Evolutionary conservation across 2,888 invertebrate species (phyloP).

Genomic region (Strigamia transsilvanica): DNA sequence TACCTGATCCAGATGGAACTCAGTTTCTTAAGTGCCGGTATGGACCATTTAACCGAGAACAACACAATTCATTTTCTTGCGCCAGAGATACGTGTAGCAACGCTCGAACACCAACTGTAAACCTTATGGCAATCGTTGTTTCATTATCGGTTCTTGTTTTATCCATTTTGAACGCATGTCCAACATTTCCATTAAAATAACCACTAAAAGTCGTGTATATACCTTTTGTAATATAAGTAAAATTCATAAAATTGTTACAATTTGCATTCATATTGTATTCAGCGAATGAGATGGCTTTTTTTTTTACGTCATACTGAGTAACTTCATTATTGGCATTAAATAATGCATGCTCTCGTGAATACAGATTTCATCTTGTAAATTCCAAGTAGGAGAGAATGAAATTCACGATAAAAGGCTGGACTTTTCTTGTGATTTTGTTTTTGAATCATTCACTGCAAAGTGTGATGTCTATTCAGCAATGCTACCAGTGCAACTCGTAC

Average conservation of each 20-base stretch:
- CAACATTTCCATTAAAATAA: neutral
- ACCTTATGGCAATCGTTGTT: neutral
- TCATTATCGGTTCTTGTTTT: neutral
- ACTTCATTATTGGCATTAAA: neutral
- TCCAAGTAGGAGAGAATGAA: neutral
- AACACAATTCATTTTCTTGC: neutral
- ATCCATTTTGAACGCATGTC: neutral
- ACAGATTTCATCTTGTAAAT: neutral
- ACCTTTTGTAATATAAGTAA: neutral
- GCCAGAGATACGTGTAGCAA: neutral
- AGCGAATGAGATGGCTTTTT: neutral
- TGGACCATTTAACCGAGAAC: neutral
- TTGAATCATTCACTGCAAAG: neutral
- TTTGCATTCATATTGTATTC: neutral
- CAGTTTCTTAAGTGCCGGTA: neutral
- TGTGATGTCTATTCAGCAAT: neutral
- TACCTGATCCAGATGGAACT: neutral
- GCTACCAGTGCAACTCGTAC: neutral
- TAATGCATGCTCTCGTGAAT: neutral
- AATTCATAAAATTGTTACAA: neutral
- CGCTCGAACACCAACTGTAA: neutral
- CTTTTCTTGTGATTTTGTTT: neutral
- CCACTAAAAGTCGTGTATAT: neutral
- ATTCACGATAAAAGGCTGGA: neutral
- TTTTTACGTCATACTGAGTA: neutral